These are phyloP conservation scores for Nesoenas mayeri DNA, from an alignment of 2,113 vertebrate species.

Conservation along the genomic window DNA sequence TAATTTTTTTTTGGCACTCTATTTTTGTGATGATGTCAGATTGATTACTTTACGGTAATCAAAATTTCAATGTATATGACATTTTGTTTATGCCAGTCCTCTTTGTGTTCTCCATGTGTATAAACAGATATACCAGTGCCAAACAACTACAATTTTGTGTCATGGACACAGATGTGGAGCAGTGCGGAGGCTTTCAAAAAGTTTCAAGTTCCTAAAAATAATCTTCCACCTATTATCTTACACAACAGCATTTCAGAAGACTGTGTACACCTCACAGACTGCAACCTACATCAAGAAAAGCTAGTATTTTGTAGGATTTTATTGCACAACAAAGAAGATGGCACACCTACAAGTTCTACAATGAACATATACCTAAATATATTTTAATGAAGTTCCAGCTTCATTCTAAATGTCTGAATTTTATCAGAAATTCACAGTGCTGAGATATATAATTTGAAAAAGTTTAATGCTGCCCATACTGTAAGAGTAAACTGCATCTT, in stretches of 20 bases:
- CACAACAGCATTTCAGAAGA: neutral
- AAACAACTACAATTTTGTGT: constrained; percentile 66
- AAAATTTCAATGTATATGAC: constrained; percentile 72
- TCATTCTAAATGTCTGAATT: neutral
- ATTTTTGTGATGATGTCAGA: constrained; percentile 58
- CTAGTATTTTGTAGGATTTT: neutral
- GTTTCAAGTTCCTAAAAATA: constrained; percentile 49
- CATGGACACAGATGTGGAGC: constrained; percentile 66
- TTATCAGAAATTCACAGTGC: neutral
- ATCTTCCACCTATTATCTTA: constrained; percentile 34
- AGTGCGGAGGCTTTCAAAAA: constrained; percentile 16
- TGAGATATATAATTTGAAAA: neutral
- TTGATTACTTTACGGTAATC: constrained; percentile 69
- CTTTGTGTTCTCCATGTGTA: constrained; percentile 71
- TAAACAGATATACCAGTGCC: constrained; percentile 69
- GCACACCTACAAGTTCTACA: neutral
- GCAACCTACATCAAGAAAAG: neutral
- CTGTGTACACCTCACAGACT: neutral
- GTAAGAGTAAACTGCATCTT: neutral
- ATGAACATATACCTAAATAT: rapidly evolving
- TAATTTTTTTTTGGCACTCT: constrained; percentile 21
- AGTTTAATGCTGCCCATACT: neutral
- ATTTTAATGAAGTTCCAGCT: neutral
- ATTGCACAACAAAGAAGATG: neutral
- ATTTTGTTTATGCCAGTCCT: constrained; percentile 73